Percentiles rank a stretch among this genome's conserved stretches.
phyloP scores from a whole-genome alignment of 1,140 invertebrate species.

The Idris sp. region DNA sequence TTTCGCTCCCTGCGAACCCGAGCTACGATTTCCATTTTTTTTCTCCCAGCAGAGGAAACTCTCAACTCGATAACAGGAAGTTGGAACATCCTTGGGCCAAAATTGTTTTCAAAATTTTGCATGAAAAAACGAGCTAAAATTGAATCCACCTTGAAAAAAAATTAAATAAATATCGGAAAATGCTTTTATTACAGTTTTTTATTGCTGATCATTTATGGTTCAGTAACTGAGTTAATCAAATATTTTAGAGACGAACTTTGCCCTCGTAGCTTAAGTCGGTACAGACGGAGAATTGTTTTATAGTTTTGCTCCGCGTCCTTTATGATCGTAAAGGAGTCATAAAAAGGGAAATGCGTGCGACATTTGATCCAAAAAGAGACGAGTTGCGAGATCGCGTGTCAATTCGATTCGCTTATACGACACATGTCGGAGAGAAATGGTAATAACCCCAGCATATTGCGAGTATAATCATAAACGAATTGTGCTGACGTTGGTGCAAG shows the following conservation, averaged over 20 bases:
- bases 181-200: constrained; percentile 14
- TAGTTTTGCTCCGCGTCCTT: constrained; percentile 47
- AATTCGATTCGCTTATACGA: constrained; percentile 57
- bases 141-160: too few species aligned
- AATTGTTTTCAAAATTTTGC: too few species aligned
- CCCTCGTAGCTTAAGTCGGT: not conserved
- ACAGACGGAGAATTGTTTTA: constrained; percentile 48
- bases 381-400: constrained; percentile 54
- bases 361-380: constrained; percentile 65
- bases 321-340: constrained; percentile 67
- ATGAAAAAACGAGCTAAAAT: too few species aligned
- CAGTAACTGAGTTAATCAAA: constrained; percentile 36
- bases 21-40: constrained; percentile 72
- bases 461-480: constrained; percentile 63
- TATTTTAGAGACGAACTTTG: constrained; percentile 26
- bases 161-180: too few species aligned
- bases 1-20: constrained; percentile 38
- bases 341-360: constrained; percentile 64
- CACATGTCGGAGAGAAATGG: constrained; percentile 52
- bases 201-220: constrained; percentile 8
- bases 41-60: constrained; percentile 62
- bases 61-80: constrained; percentile 71
- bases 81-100: too few species aligned
- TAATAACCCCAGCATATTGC: constrained; percentile 49
- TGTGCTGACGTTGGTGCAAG: constrained; percentile 45